Conservation (phyloP, 2,797 vertebrate genomes). For the Acanthopagrus latus region DNA sequence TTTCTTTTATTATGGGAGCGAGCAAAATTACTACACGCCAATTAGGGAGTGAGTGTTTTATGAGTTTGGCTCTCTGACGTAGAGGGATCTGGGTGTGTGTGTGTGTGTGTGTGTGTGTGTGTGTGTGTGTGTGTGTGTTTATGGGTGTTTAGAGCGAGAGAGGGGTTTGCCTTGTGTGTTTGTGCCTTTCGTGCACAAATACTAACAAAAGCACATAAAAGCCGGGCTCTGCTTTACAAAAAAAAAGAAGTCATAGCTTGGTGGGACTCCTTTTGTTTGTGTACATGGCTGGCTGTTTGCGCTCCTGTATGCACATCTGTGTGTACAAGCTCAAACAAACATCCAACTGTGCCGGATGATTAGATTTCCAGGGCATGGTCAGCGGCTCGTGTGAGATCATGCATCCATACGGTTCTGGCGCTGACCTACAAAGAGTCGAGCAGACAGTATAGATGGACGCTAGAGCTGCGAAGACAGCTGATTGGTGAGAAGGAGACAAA, state of each 20-base stretch:
- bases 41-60: conserved; percentile 74
- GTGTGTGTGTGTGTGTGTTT: conserved; percentile 15
- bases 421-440: conserved; percentile 52
- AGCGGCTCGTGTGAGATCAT: conserved; percentile 58
- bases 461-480: conserved; percentile 11
- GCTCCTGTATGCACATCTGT: conserved; percentile 81
- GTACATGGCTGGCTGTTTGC: conserved; percentile 67
- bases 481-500: conserved; percentile 4
- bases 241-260: conserved; percentile 25
- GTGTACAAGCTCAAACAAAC: conserved; percentile 76
- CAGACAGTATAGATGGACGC: conserved; percentile 30
- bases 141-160: conserved; percentile 48
- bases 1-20: conserved; percentile 67
- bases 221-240: conserved; percentile 32
- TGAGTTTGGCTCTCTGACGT: conserved; percentile 63
- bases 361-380: conserved; percentile 79
- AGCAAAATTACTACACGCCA: conserved; percentile 70
- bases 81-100: conserved; percentile 59
- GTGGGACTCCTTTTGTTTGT: conserved; percentile 65
- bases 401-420: conserved; percentile 45
- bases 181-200: conserved; percentile 62
- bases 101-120: conserved; percentile 39
- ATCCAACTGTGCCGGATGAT: conserved; percentile 77
- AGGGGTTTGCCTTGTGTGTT: conserved; percentile 67
- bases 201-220: conserved; percentile 60